phyloP scores from a whole-genome alignment of 2,888 invertebrate genomes.

The Drosophila ustulata region DNA sequence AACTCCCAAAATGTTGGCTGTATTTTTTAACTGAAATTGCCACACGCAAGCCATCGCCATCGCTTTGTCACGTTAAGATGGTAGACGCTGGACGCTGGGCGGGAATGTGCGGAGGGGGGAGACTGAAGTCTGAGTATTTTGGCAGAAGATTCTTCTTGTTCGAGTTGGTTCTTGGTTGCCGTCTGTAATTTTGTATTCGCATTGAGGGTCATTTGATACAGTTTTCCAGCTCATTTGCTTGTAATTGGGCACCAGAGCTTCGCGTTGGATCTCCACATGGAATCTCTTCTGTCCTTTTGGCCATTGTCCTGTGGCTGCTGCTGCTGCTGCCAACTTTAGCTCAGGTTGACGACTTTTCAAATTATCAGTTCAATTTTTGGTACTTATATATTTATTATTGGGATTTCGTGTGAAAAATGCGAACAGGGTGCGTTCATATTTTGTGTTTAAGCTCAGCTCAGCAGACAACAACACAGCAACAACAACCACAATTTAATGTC shows the following conservation, averaged over 20 bases:
- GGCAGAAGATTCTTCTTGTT: constrained; percentile 54
- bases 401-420: constrained; percentile 84
- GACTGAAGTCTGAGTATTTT: constrained; percentile 41
- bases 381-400: constrained; percentile 76
- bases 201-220: constrained; percentile 85
- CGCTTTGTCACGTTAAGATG: constrained; percentile 82
- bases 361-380: constrained; percentile 74
- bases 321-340: constrained; percentile 50
- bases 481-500: constrained; percentile 70
- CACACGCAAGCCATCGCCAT: constrained; percentile 85
- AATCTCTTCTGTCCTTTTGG: constrained; percentile 56
- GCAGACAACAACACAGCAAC: constrained; percentile 57
- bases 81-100: constrained; percentile 4
- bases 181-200: constrained; percentile 76
- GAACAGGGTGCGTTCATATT: constrained; percentile 63
- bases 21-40: constrained; percentile 84
- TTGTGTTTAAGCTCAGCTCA: constrained; percentile 66
- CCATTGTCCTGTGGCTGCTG: constrained; percentile 20
- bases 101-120: neutral
- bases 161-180: constrained; percentile 32
- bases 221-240: constrained; percentile 85
- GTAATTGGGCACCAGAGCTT: constrained; percentile 84
- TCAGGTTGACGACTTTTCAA: constrained; percentile 80
- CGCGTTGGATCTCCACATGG: constrained; percentile 68
- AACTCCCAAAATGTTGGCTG: constrained; percentile 7